These are phyloP conservation scores for Tetramorium bicarinatum DNA, from an alignment of 2,888 invertebrate species.

Conservation along the genomic window DNA sequence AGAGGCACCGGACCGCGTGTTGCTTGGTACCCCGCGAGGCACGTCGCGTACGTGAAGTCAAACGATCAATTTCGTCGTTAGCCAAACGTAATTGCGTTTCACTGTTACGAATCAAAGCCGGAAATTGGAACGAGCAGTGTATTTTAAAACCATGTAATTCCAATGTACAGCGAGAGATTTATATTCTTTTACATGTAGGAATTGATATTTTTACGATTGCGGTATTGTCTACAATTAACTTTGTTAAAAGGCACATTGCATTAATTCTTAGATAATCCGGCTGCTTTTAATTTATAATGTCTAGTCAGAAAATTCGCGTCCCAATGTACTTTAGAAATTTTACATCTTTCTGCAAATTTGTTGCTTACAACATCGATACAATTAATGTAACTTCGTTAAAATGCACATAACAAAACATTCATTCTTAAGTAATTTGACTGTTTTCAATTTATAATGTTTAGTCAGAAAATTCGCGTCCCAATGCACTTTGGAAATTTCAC, in stretches of 20 bases:
- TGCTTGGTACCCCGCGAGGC: not conserved
- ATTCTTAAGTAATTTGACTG: not conserved
- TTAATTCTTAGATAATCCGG: too few species aligned
- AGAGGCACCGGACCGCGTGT: not conserved
- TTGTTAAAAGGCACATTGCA: not conserved
- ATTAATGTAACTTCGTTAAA: not conserved
- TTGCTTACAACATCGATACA: too few species aligned
- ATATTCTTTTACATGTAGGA: not conserved
- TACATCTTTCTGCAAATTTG: not conserved
- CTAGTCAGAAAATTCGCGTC: not conserved
- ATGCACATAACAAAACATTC: not conserved
- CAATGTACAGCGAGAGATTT: not conserved
- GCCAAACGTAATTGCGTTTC: not conserved
- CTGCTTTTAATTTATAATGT: constrained; percentile 3
- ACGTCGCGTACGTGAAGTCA: not conserved
- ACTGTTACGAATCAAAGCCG: not conserved
- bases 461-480: not conserved
- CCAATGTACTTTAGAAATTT: not conserved
- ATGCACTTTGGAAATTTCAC: not conserved
- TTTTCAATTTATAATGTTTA: constrained; percentile 4
- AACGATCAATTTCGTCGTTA: not conserved
- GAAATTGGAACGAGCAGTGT: not conserved
- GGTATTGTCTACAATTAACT: not conserved
- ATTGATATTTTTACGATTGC: not conserved
- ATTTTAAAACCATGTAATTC: not conserved